A percentile compares a stretch with the other conserved stretches of the same genome.
These are phyloP conservation scores for Plumapathes pennacea DNA, from an alignment of 92 coral and sea anemone species.

Conservation along the genomic window DNA sequence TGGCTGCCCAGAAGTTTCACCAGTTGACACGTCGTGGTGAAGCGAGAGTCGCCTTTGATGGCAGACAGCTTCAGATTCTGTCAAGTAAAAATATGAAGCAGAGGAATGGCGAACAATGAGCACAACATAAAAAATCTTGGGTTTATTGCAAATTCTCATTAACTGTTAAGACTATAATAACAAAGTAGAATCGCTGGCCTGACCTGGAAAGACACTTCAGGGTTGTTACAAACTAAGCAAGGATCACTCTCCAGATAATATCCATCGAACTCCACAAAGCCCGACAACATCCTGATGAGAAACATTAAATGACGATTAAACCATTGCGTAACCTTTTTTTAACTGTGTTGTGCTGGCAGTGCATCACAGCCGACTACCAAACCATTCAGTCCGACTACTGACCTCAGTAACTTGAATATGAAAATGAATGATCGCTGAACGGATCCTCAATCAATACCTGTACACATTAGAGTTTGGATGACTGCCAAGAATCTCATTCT, in stretches of 20 bases:
- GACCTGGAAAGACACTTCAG: conserved; percentile 95
- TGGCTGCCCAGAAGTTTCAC: conserved; percentile 94
- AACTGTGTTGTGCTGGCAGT: no score
- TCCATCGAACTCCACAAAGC: conserved; percentile 96
- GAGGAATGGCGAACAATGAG: not conserved
- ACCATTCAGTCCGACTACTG: no score
- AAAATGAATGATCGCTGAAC: not conserved
- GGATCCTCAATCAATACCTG: conserved; percentile 58
- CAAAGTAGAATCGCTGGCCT: no score
- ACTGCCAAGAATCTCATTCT: conserved; percentile 87
- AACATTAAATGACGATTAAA: not conserved
- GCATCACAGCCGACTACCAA: no score
- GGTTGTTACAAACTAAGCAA: conserved; percentile 95
- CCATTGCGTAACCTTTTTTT: not conserved
- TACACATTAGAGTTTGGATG: conserved; percentile 98
- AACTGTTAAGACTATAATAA: no score
- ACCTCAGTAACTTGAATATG: not conserved
- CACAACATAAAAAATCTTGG: no score
- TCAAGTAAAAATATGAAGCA: not conserved
- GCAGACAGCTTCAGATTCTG: conserved; percentile 91
- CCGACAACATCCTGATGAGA: conserved; percentile 81
- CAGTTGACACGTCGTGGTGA: conserved; percentile 95
- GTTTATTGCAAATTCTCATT: no score
- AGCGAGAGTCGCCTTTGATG: conserved; percentile 90
- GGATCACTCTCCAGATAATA: conserved; percentile 99